Conservation (phyloP, 2,888 invertebrate genomes). For the Ditula angustiorana region DNA sequence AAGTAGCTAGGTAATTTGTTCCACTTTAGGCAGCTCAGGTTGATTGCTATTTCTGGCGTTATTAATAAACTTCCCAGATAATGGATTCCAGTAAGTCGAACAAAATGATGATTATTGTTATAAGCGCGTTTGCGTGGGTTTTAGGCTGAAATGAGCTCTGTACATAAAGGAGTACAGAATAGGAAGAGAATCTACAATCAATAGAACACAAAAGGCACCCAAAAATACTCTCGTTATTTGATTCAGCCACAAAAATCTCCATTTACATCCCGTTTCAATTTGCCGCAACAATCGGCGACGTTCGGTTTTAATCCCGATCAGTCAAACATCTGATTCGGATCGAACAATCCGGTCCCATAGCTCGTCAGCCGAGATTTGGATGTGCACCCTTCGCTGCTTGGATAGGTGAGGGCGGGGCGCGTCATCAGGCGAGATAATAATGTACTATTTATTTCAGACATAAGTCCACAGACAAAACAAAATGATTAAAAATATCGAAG, state of each 20-base stretch:
- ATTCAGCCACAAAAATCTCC: not conserved
- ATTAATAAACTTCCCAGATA: too few relatives aligned
- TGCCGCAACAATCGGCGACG: conserved; percentile 7
- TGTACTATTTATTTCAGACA: not conserved
- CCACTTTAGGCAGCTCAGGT: too few relatives aligned
- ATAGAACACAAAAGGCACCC: not conserved
- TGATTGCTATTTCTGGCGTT: too few relatives aligned
- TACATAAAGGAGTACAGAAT: too few relatives aligned
- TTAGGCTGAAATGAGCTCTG: too few relatives aligned
- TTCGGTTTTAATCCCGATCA: conserved; percentile 47
- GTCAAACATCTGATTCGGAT: conserved; percentile 47
- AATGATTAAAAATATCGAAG: too few relatives aligned
- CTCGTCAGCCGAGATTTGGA: conserved; percentile 50
- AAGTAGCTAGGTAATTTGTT: too few relatives aligned
- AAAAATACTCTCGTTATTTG: not conserved
- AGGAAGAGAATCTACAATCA: too few relatives aligned
- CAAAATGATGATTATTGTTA: too few relatives aligned
- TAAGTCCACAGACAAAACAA: not conserved
- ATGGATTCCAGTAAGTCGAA: too few relatives aligned
- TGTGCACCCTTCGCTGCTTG: conserved; percentile 41
- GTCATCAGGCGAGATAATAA: not conserved
- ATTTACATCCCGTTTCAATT: conserved; percentile 1
- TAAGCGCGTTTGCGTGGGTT: too few relatives aligned
- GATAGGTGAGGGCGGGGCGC: conserved; percentile 30
- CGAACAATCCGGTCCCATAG: conserved; percentile 43